Conservation (phyloP, 2,888 invertebrate species). For the Tricholauxania praeusta region DNA sequence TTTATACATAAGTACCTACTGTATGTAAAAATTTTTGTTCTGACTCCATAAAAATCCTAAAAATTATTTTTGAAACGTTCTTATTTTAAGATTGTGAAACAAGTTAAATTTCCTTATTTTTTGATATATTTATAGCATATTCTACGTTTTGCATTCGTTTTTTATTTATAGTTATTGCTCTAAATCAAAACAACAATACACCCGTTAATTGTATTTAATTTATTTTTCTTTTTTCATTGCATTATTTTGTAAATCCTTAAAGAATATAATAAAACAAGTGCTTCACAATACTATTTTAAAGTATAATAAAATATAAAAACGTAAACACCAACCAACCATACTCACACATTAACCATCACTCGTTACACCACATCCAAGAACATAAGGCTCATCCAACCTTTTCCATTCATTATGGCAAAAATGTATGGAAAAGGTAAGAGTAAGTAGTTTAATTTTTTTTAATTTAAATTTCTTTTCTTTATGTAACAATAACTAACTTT, state of each 20-base stretch:
- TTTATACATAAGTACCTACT: too few species aligned
- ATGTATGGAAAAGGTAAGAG: conserved; percentile 70
- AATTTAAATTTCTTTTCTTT: conserved; percentile 44
- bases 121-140: not conserved
- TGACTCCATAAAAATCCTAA: too few species aligned
- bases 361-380: conserved; percentile 22
- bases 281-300: conserved; percentile 15
- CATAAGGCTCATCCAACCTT: conserved; percentile 54
- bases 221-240: conserved; percentile 32
- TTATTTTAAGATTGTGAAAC: not conserved
- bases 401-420: conserved; percentile 67
- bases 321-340: conserved; percentile 29
- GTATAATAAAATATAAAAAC: conserved; percentile 14
- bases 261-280: conserved; percentile 14
- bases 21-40: too few species aligned
- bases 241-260: conserved; percentile 7
- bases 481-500: conserved; percentile 36
- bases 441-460: conserved; percentile 61
- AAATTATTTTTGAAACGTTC: not conserved
- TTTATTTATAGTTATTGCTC: not conserved
- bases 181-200: not conserved
- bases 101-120: not conserved
- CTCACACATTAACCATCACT: conserved; percentile 28
- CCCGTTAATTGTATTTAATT: conserved; percentile 24
- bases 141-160: not conserved